Base-by-base conservation (phyloP, 2,888 invertebrate genomes). In the Ceriagrion tenellum region DNA sequence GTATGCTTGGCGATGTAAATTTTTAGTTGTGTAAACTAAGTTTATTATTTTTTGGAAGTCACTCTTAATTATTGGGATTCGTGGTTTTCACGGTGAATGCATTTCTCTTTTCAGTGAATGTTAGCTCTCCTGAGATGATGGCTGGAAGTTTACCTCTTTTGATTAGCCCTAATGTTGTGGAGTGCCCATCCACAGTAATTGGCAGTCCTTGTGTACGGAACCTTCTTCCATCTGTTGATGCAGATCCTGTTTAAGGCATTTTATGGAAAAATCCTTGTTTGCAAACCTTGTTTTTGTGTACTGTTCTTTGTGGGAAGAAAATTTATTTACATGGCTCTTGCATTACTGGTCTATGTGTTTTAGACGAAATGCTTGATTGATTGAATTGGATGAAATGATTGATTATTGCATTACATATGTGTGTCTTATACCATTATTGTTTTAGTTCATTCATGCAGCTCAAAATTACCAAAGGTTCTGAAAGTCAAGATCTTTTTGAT, bases 81-180 rank as follows among this genome's bases (percentile, higher is more conserved):
- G 8, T 47, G 2, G 47, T 47, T 2, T 8, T 59, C 59, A 20
- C 18, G 1, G 59, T 59, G 3, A 59, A 20, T 59, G 3, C 1
- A 20, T 26, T 47, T 93, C 13, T 93, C 40, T 89, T 91, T 93
- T 93, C 93, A 93, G 93, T 93, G 63, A 93, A 93, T 69, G 93
- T 47, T 16, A 93, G 18, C n/a, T 93, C 93, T 4, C 93, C 40
- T 69, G 93, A 93, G 47, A 40, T 74, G 23, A 93, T 47, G 69
- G 13, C 69, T 20, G 93, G 69, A 47, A 93, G 47, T 69, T 23
- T 91, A 63, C 91, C 91, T 40, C 47, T 93, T 16, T n/a, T 93
- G 23, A 23, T 69, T 55, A 93, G 69, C n/a, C 69, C 93, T 69
- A 74, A 93, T 26, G 47, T 69, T n/a, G 47, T 91, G 20, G 91